phyloP scores from a whole-genome alignment of 2,888 invertebrate genomes.

The Synanthedon vespiformis region DNA sequence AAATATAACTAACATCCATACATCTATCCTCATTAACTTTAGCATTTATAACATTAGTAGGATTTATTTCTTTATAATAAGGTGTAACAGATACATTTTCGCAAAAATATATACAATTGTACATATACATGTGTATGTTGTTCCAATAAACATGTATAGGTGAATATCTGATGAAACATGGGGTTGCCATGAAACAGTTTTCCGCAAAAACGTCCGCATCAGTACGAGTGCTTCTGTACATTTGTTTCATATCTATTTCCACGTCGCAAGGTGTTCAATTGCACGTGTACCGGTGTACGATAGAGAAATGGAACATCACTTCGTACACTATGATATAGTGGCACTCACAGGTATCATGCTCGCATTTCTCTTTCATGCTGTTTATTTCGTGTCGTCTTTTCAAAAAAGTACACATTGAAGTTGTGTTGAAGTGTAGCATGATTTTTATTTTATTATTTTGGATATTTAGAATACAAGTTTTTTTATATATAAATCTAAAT shows the following conservation, averaged over 20 bases:
- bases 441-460: too few relatives aligned
- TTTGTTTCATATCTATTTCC: slow-evolving; percentile 55
- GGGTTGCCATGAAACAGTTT: not conserved
- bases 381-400: too few relatives aligned
- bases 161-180: not conserved
- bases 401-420: not conserved
- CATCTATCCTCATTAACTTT: too few relatives aligned
- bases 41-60: too few relatives aligned
- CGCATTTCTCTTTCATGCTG: too few relatives aligned
- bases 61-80: too few relatives aligned
- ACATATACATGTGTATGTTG: slow-evolving; percentile 1
- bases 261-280: slow-evolving; percentile 56
- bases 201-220: slow-evolving; percentile 10
- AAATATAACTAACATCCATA: too few relatives aligned
- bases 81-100: too few relatives aligned
- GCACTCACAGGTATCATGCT: not conserved
- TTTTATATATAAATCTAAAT: too few relatives aligned
- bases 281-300: slow-evolving; percentile 36
- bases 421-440: too few relatives aligned
- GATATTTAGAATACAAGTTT: too few relatives aligned
- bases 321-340: not conserved
- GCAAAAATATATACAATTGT: too few relatives aligned
- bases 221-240: slow-evolving; percentile 15
- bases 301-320: not conserved
- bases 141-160: not conserved